These are phyloP conservation scores for Bucco capensis DNA, from an alignment of 2,113 vertebrate genomes.

Conservation along the genomic window DNA sequence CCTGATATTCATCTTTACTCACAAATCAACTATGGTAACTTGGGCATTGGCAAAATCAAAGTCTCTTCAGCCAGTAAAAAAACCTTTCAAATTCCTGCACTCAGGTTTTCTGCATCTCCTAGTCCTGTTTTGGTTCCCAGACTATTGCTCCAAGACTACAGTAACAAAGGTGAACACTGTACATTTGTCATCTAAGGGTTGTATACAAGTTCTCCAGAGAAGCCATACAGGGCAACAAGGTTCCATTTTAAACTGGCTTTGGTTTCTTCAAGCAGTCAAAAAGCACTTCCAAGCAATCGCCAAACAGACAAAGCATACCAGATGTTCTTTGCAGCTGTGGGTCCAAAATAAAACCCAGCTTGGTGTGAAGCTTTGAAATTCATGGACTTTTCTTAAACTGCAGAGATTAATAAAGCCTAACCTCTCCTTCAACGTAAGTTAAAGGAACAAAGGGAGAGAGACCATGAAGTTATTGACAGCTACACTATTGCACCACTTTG, in stretches of 20 bases:
- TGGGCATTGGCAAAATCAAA: not conserved
- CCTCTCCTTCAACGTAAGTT: not conserved
- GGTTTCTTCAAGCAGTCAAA: not conserved
- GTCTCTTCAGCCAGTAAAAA: not conserved
- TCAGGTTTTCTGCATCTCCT: not conserved
- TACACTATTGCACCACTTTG: not conserved
- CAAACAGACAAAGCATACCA: not conserved
- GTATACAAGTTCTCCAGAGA: not conserved
- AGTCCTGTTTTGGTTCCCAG: not conserved
- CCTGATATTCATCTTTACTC: not conserved
- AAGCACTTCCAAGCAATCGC: not conserved
- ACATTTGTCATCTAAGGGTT: not conserved
- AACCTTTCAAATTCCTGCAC: not conserved
- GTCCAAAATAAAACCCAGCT: not conserved
- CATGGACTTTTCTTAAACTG: not conserved
- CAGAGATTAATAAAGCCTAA: not conserved
- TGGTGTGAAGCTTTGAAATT: not conserved
- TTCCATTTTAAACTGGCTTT: not conserved
- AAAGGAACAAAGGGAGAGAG: not conserved
- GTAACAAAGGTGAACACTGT: accelerated
- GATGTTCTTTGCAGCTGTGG: not conserved
- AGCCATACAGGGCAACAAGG: not conserved
- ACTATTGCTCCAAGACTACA: not conserved
- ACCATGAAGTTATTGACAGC: not conserved
- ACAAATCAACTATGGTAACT: not conserved